These are phyloP conservation scores for Notolabrus celidotus DNA, from an alignment of 2,797 vertebrate species.

Conservation along the genomic window DNA sequence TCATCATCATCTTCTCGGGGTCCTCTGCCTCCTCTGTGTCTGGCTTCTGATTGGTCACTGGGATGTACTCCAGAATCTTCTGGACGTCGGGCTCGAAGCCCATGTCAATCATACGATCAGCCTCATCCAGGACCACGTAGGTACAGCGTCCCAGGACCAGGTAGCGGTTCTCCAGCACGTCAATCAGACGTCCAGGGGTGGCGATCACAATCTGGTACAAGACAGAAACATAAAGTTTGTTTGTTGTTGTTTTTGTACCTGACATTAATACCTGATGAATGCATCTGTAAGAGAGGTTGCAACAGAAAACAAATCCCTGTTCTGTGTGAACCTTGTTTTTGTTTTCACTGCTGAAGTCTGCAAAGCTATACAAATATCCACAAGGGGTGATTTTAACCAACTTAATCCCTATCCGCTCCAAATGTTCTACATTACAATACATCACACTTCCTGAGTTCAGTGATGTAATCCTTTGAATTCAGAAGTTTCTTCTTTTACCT, in stretches of 20 bases:
- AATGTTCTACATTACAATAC: too few relatives aligned
- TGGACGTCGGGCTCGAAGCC: conserved; percentile 98
- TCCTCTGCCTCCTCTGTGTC: conserved; percentile 98
- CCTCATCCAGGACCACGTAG: conserved; percentile 97
- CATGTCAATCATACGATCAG: conserved; percentile 99
- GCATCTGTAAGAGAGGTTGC: too few relatives aligned
- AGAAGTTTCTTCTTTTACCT: too few relatives aligned
- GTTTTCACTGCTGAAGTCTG: neutral
- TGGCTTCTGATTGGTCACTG: conserved; percentile 98
- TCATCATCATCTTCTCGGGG: conserved; percentile 97
- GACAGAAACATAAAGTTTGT: neutral
- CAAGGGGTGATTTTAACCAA: too few relatives aligned
- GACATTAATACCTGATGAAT: neutral
- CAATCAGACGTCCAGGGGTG: conserved; percentile 96
- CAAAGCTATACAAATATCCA: too few relatives aligned
- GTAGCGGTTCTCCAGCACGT: conserved; percentile 97
- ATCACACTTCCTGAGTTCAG: too few relatives aligned
- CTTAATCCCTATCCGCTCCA: too few relatives aligned
- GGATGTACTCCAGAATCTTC: conserved; percentile 99
- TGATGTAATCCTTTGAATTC: too few relatives aligned
- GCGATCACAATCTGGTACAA: conserved; percentile 93
- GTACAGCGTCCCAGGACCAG: conserved; percentile 97
- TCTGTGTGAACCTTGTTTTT: neutral
- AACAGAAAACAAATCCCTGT: neutral
- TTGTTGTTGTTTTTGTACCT: neutral